Percentiles rank a stretch among this genome's conserved stretches.
Evolutionary conservation across 1,140 invertebrate species (phyloP).

Genomic region (Lepidurus packardi): DNA sequence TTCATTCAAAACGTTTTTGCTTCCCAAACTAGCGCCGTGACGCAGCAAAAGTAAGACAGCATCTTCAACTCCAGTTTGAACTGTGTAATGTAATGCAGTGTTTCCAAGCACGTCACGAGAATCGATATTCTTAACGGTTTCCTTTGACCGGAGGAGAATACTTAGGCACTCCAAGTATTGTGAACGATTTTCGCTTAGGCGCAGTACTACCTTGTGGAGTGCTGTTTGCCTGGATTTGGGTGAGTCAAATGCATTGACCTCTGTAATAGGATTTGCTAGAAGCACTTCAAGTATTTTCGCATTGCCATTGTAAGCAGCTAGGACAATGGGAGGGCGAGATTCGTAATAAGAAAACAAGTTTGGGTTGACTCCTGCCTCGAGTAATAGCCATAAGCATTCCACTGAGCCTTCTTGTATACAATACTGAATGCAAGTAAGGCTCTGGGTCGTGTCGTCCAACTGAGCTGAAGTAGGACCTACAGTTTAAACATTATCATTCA

Average conservation of each 20-base stretch:
- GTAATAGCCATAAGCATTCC: slow-evolving; percentile 50
- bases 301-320: slow-evolving; percentile 56
- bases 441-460: slow-evolving; percentile 1
- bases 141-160: slow-evolving; percentile 24
- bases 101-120: slow-evolving; percentile 63
- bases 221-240: slow-evolving; percentile 42
- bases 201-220: slow-evolving; percentile 47
- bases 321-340: slow-evolving; percentile 41
- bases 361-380: slow-evolving; percentile 58
- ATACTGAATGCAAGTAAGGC: slow-evolving; percentile 32
- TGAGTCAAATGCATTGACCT: background rate
- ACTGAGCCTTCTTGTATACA: slow-evolving; percentile 37
- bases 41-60: slow-evolving; percentile 56
- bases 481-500: background rate
- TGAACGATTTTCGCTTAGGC: slow-evolving; percentile 27
- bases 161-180: slow-evolving; percentile 30
- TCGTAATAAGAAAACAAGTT: slow-evolving; percentile 53
- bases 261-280: slow-evolving; percentile 38
- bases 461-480: background rate
- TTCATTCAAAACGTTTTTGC: slow-evolving; percentile 58
- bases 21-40: slow-evolving; percentile 63
- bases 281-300: slow-evolving; percentile 55
- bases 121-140: slow-evolving; percentile 43
- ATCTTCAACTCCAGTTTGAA: slow-evolving; percentile 43
- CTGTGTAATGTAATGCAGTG: slow-evolving; percentile 74